Evolutionary conservation across 2,113 vertebrate genomes (phyloP), one percentile per base, ranked within the genome.

Genomic region (Bombycilla garrulus): DNA sequence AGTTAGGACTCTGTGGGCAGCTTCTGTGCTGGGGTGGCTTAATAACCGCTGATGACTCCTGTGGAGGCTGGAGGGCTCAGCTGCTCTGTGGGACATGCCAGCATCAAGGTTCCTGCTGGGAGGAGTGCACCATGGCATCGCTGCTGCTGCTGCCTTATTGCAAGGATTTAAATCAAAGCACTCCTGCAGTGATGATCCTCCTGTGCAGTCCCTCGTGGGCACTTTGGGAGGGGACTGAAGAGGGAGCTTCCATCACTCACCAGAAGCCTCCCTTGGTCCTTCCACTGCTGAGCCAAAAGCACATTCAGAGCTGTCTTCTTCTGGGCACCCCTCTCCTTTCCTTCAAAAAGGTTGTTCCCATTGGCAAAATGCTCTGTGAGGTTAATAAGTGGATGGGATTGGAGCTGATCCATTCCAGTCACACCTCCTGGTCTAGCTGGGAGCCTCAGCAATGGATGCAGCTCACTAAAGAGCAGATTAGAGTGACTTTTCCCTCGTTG

Each of bases 351-450:
- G 10, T 45, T 45, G n/a, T 82, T 66, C 42, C 71, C 8, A 2
- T 44, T 31, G 42, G 38, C 3, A 1, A 25, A 44, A 14, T 6
- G 31, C 53, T 67, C 48, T 60, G 57, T 7, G 4, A 31, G 31
- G 54, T 78, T 90, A 70, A 45, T 92, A 69, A 83, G 29, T 48
- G 42, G 80, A 12, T 44, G 64, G 61, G 69, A 38, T 31, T 65
- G 74, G 36, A 86, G 88, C 79, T 69, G 51, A 86, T 94, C 86
- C 91, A 81, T 96, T 96, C 88, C 79, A 76, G 90, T 94, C 96
- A 94, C 89, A 88, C 50, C 58, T 91, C 87, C 47, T 1, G 10
- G 70, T 94, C 82, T 70, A 64, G 92, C 70, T 9, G 1, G 73
- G 66, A 91, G 86, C 86, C 86, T 94, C 91, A 95, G 92, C 15